Percentiles rank a stretch among this genome's conserved stretches.
Conservation (phyloP, 2,113 vertebrate species). For the Phaetusa simplex region DNA sequence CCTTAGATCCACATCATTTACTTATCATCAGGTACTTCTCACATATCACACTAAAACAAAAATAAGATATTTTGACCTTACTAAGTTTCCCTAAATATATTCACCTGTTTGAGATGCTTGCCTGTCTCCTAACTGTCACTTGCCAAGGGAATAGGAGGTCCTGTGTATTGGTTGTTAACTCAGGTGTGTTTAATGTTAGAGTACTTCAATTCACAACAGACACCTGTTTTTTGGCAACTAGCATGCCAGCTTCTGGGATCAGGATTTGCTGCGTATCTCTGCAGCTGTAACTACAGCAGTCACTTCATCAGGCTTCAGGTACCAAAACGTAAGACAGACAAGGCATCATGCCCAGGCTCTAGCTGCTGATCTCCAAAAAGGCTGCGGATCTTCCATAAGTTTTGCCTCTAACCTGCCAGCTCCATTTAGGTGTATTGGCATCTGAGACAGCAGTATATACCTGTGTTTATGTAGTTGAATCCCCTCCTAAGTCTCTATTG, state of each 20-base stretch:
- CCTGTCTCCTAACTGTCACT: not conserved
- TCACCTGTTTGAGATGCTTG: not conserved
- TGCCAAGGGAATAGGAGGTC: not conserved
- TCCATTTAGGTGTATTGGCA: slow-evolving; percentile 8
- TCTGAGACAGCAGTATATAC: not conserved
- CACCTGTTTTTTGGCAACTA: not conserved
- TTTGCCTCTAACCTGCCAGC: slow-evolving; percentile 25
- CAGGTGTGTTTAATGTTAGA: not conserved
- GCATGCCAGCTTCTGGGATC: not conserved
- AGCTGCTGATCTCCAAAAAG: not conserved
- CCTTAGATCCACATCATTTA: not conserved
- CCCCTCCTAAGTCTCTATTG: not conserved
- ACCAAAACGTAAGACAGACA: not conserved
- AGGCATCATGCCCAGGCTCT: not conserved
- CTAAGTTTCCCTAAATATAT: not conserved
- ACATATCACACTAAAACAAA: not conserved
- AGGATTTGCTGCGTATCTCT: not conserved
- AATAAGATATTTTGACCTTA: not conserved
- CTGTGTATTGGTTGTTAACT: not conserved
- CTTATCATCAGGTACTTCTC: not conserved
- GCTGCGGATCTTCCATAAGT: not conserved
- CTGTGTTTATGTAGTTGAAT: not conserved
- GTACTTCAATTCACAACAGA: not conserved
- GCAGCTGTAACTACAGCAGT: slow-evolving; percentile 1
- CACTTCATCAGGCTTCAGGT: not conserved